A percentile compares a stretch with the other conserved stretches of the same genome.
Conservation (phyloP, 2,888 invertebrate genomes). For the Atethmia centrago region DNA sequence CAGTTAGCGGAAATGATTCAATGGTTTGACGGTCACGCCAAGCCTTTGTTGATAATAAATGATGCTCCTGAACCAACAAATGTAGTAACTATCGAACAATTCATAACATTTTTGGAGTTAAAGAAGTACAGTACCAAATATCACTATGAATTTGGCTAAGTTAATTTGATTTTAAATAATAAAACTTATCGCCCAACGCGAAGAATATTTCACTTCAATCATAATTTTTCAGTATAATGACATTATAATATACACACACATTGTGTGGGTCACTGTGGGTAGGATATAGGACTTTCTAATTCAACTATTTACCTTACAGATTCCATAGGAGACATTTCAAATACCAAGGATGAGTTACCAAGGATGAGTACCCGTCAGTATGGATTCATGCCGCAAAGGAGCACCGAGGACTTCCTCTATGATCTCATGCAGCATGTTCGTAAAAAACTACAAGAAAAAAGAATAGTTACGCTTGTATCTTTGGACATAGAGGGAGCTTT, state of each 20-base stretch:
- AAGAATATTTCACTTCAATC: no score
- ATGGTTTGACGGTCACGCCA: slow-evolving; percentile 81
- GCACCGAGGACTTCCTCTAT: no score
- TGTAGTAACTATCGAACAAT: slow-evolving; percentile 80
- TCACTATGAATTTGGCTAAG: slow-evolving; percentile 22
- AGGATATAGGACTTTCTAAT: background rate
- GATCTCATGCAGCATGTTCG: no score
- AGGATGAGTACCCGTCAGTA: no score
- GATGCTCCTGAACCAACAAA: slow-evolving; percentile 74
- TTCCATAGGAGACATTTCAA: slow-evolving; percentile 82
- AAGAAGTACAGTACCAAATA: slow-evolving; percentile 78
- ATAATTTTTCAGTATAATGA: background rate
- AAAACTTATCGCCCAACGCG: no score
- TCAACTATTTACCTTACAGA: slow-evolving; percentile 68
- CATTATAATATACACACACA: no score
- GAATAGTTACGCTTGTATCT: no score
- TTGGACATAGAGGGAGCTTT: no score
- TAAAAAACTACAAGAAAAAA: no score
- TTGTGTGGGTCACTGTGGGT: background rate
- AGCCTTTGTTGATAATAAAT: slow-evolving; percentile 75
- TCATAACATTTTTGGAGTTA: slow-evolving; percentile 78
- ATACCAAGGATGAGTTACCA: no score
- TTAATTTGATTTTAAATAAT: background rate
- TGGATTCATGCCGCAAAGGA: no score
- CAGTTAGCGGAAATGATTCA: slow-evolving; percentile 75